Evolutionary conservation across 2,888 invertebrate species (phyloP).

Genomic region (Adineta ricciae): DNA sequence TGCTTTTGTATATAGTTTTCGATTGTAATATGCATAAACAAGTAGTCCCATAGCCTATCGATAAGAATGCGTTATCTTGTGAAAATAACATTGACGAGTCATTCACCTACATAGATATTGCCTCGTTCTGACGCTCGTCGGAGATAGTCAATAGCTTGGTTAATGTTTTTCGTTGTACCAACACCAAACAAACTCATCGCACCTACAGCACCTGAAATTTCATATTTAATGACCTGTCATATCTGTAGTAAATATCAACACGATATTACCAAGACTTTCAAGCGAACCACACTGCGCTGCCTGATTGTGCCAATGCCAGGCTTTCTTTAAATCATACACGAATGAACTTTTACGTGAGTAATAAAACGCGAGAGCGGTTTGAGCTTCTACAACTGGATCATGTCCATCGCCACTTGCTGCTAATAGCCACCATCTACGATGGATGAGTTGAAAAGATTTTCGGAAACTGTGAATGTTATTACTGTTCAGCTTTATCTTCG

Average conservation of each 20-base stretch:
- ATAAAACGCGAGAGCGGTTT: slow-evolving; percentile 47
- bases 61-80: not conserved
- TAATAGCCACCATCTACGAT: slow-evolving; percentile 36
- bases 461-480: not conserved
- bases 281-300: slow-evolving; percentile 49
- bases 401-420: slow-evolving; percentile 50
- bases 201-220: slow-evolving; percentile 44
- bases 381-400: slow-evolving; percentile 45
- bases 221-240: not conserved
- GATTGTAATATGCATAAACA: slow-evolving; percentile 45
- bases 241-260: no score
- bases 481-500: slow-evolving; percentile 47
- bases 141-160: slow-evolving; percentile 45
- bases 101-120: slow-evolving; percentile 45
- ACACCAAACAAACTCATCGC: slow-evolving; percentile 49
- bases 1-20: slow-evolving; percentile 48
- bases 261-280: slow-evolving; percentile 48
- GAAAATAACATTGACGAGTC: not conserved
- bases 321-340: slow-evolving; percentile 41
- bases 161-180: slow-evolving; percentile 41
- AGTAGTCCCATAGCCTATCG: slow-evolving; percentile 43
- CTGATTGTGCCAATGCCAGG: slow-evolving; percentile 50
- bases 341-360: slow-evolving; percentile 40
- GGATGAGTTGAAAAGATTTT: not conserved
- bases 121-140: slow-evolving; percentile 46